Evolutionary conservation across 1,140 invertebrate species (phyloP).

Genomic region (Solenopsis fugax): DNA sequence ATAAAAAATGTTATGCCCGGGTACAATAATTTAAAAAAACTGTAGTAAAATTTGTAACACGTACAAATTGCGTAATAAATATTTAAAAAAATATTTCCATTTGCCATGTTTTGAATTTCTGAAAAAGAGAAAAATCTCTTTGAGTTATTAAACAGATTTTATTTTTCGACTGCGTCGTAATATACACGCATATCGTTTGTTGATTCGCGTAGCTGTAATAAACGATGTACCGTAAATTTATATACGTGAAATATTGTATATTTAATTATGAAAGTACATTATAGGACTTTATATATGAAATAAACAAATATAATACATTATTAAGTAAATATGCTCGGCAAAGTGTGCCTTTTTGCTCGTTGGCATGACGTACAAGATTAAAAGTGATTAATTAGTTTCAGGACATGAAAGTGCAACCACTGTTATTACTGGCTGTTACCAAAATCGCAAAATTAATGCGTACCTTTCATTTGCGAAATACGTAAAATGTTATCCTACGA

Average conservation of each 20-base stretch:
- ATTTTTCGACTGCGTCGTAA: not conserved
- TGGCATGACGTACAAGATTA: not conserved
- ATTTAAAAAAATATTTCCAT: not conserved
- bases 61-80: conserved; percentile 9
- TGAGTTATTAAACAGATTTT: conserved; percentile 25
- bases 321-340: conserved; percentile 18
- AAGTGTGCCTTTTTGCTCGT: conserved; percentile 24
- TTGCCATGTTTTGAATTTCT: not conserved
- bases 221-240: not conserved
- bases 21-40: not conserved
- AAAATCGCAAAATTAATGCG: conserved; percentile 41
- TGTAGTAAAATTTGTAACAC: not conserved
- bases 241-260: not conserved
- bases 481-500: not conserved
- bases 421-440: conserved; percentile 28
- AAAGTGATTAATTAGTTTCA: conserved; percentile 29
- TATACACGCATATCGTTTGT: not conserved
- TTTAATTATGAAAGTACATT: conserved; percentile 21
- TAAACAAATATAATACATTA: conserved; percentile 13
- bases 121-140: not conserved
- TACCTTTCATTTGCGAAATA: conserved; percentile 46
- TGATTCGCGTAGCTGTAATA: not conserved
- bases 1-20: not conserved
- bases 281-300: not conserved
- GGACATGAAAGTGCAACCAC: conserved; percentile 19